Evolutionary conservation across 2,888 invertebrate genomes (phyloP).

Genomic region (Eristalinus aeneus): DNA sequence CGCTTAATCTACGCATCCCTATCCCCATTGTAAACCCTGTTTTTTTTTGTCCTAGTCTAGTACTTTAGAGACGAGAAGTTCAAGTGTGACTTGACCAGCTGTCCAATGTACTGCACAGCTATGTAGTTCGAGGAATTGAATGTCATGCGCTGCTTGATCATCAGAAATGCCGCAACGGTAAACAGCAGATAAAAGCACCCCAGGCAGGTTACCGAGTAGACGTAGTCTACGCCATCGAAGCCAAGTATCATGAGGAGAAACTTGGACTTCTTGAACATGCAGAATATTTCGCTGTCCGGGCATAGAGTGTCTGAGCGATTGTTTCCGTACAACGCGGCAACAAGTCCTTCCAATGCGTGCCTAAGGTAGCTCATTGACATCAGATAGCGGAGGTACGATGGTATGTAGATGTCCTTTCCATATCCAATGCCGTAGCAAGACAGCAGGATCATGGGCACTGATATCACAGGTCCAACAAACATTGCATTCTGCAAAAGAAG

Average conservation of each 20-base stretch:
- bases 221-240: constrained; percentile 86
- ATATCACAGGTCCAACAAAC: constrained; percentile 92
- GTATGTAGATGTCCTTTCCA: constrained; percentile 85
- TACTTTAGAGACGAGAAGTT: constrained; percentile 81
- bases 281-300: constrained; percentile 86
- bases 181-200: constrained; percentile 87
- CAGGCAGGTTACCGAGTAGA: constrained; percentile 86
- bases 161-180: constrained; percentile 86
- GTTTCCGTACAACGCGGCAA: constrained; percentile 89
- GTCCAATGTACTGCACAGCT: constrained; percentile 86
- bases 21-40: neutral
- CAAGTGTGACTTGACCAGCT: constrained; percentile 85
- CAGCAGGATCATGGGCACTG: constrained; percentile 93
- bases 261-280: constrained; percentile 88
- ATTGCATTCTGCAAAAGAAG: constrained; percentile 87
- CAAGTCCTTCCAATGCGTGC: constrained; percentile 90
- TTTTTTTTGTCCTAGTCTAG: constrained; percentile 59
- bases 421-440: constrained; percentile 94
- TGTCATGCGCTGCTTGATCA: constrained; percentile 86
- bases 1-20: constrained; percentile 24
- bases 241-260: constrained; percentile 89
- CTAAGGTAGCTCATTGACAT: constrained; percentile 92
- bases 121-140: constrained; percentile 86
- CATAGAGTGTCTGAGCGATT: constrained; percentile 89
- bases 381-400: constrained; percentile 87